phyloP scores from a whole-genome alignment of 2,113 vertebrate species.

The Lates calcarifer region DNA sequence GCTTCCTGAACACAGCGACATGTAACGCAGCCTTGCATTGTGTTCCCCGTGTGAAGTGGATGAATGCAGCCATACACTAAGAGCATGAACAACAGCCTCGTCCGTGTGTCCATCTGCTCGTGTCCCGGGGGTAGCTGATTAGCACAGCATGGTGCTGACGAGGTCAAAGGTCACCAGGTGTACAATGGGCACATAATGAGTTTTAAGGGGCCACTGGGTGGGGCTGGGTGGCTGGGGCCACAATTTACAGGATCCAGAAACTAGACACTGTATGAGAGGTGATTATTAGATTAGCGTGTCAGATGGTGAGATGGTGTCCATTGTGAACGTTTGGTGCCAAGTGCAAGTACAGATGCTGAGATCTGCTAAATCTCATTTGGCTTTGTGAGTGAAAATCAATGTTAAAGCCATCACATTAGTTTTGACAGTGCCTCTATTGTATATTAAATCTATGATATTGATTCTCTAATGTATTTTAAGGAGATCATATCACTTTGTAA shows the following conservation, averaged over 20 bases:
- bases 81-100: not conserved
- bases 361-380: not conserved
- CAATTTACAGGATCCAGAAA: constrained; percentile 33
- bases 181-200: constrained; percentile 60
- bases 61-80: not conserved
- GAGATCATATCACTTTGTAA: constrained; percentile 12
- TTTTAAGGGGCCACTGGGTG: constrained; percentile 55
- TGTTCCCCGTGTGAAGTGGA: not conserved
- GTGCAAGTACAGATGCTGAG: not conserved
- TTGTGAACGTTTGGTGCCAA: not conserved
- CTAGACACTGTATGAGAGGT: constrained; percentile 14
- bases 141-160: constrained; percentile 25
- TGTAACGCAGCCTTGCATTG: not conserved
- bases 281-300: constrained; percentile 49
- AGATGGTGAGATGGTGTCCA: constrained; percentile 43
- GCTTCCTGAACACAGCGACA: not conserved
- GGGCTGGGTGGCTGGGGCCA: too few relatives aligned
- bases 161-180: constrained; percentile 73
- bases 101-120: constrained; percentile 27
- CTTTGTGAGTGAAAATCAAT: constrained; percentile 24
- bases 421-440: not conserved
- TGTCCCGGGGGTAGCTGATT: constrained; percentile 43
- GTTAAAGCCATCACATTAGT: not conserved
- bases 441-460: not conserved
- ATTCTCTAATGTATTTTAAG: not conserved